These are phyloP conservation scores for Catagonus wagneri DNA, from an alignment of 2,113 vertebrate genomes.

Conservation along the genomic window DNA sequence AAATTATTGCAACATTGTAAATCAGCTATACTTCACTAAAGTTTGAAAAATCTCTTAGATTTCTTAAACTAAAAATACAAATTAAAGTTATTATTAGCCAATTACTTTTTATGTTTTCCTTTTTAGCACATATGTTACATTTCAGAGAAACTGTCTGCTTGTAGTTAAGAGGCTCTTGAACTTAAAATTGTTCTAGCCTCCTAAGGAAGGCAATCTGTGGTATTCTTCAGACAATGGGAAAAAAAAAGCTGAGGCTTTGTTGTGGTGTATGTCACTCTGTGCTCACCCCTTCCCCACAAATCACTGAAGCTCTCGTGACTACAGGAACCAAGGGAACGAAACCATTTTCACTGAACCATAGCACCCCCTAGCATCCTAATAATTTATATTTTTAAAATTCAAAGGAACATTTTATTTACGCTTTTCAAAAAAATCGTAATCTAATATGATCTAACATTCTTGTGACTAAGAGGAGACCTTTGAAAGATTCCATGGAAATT, in stretches of 20 bases:
- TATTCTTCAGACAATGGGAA: not conserved
- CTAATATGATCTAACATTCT: not conserved
- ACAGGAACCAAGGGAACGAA: not conserved
- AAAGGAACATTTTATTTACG: not conserved
- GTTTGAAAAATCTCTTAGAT: not conserved
- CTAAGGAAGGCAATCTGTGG: slow-evolving; percentile 1
- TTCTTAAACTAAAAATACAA: slow-evolving; percentile 52
- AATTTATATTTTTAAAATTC: slow-evolving; percentile 11
- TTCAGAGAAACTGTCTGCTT: slow-evolving; percentile 46
- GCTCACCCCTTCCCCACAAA: not conserved
- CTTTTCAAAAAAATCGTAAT: not conserved
- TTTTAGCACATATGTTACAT: slow-evolving; percentile 8
- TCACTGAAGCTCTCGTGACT: not conserved
- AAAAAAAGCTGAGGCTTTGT: not conserved
- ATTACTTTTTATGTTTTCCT: slow-evolving; percentile 24
- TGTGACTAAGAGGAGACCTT: not conserved
- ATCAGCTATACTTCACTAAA: too few relatives aligned
- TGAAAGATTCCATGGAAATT: not conserved
- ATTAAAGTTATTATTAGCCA: slow-evolving; percentile 33
- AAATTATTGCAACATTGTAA: too few relatives aligned
- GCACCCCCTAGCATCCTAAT: slow-evolving; percentile 50
- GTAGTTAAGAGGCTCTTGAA: slow-evolving; percentile 1
- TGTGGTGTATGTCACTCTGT: not conserved
- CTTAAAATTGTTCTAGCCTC: not conserved
- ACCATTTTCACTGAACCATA: slow-evolving; percentile 15